These are phyloP conservation scores for Ellobius talpinus DNA, from an alignment of 2,113 vertebrate genomes.

Conservation along the genomic window DNA sequence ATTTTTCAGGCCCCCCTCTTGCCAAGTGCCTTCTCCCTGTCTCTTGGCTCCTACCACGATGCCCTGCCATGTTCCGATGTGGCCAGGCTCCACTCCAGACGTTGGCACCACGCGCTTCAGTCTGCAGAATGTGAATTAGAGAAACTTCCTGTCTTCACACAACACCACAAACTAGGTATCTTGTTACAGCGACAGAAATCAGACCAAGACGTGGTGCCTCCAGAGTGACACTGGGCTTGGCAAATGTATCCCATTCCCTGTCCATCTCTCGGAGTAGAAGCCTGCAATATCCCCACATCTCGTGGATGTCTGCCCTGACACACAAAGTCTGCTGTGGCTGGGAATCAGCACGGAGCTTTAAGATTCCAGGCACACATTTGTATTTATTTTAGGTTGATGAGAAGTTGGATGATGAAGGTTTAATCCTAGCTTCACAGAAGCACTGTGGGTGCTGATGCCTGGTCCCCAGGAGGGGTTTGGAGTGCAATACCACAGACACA, in stretches of 20 bases:
- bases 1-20: not conserved
- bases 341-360: not conserved
- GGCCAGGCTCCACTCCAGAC: not conserved
- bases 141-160: not conserved
- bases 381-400: constrained; percentile 59
- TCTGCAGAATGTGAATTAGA: not conserved
- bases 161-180: not conserved
- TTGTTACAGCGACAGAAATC: not conserved
- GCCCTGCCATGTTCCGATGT: not conserved
- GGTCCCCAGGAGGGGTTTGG: not conserved
- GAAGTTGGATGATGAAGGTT: not conserved
- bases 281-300: not conserved
- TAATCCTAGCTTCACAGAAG: constrained; percentile 1
- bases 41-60: too few relatives aligned
- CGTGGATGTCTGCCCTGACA: not conserved
- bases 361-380: constrained; percentile 37
- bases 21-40: not conserved
- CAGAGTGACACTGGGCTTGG: rapidly evolving
- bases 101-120: not conserved
- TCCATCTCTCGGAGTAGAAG: not conserved
- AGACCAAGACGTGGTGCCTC: not conserved
- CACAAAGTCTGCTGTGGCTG: rapidly evolving
- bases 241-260: rapidly evolving
- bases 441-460: rapidly evolving
- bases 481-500: not conserved